These are phyloP conservation scores for Nephrocerus scutellatus DNA, from an alignment of 2,888 invertebrate species.

Conservation along the genomic window DNA sequence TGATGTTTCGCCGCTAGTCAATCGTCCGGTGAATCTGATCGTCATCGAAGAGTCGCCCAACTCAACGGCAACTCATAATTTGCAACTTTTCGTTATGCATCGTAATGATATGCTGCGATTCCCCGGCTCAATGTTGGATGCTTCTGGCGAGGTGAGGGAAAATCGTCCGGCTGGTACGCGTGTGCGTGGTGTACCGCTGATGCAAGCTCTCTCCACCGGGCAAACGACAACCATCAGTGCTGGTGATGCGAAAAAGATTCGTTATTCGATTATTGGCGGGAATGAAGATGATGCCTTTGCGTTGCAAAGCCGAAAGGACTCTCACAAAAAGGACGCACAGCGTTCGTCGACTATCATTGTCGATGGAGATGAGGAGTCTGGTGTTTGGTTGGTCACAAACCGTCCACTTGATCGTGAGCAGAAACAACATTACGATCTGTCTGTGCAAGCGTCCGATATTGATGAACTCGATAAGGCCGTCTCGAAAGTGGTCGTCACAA, in stretches of 20 bases:
- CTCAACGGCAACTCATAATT: conserved; percentile 68
- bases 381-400: conserved; percentile 68
- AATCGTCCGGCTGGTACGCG: conserved; percentile 67
- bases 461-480: conserved; percentile 74
- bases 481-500: conserved; percentile 66
- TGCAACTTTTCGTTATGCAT: conserved; percentile 77
- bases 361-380: conserved; percentile 52
- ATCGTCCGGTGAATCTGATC: conserved; percentile 72
- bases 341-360: conserved; percentile 32
- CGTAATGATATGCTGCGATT: conserved; percentile 75
- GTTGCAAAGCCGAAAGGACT: conserved; percentile 49
- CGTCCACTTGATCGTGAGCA: conserved; percentile 73
- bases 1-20: conserved; percentile 72
- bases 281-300: conserved; percentile 69
- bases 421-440: conserved; percentile 63
- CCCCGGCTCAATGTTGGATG: conserved; percentile 55
- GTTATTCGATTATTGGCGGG: conserved; percentile 73
- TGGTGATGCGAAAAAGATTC: conserved; percentile 51
- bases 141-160: conserved; percentile 67
- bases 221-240: conserved; percentile 42
- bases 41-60: conserved; percentile 76
- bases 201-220: conserved; percentile 65
- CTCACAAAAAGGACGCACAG: conserved; percentile 27
- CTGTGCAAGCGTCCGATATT: conserved; percentile 72
- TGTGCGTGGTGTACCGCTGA: conserved; percentile 63